phyloP scores from a whole-genome alignment of 1,140 invertebrate species.

The Saccostrea echinata region DNA sequence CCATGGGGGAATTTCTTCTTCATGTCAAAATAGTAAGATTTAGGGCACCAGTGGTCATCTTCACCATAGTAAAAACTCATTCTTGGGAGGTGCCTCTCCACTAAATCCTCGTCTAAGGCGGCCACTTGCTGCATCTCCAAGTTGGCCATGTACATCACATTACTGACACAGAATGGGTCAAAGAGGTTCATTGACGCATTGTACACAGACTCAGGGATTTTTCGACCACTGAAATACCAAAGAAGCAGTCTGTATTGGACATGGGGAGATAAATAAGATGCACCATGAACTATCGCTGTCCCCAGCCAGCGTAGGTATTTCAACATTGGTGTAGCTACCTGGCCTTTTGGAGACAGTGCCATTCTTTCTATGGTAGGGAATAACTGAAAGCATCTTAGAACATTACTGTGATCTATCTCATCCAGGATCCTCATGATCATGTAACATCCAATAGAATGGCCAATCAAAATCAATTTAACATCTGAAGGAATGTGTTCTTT shows the following conservation, averaged over 20 bases:
- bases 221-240: constrained; percentile 70
- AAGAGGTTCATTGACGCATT: constrained; percentile 76
- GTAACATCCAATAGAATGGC: constrained; percentile 92
- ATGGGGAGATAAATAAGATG: constrained; percentile 83
- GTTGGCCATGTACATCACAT: constrained; percentile 81
- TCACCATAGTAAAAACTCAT: constrained; percentile 89
- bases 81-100: constrained; percentile 78
- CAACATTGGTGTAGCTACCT: constrained; percentile 80
- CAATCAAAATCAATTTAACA: constrained; percentile 85
- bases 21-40: constrained; percentile 85
- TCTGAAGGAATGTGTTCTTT: constrained; percentile 85
- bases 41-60: constrained; percentile 88
- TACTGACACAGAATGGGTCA: constrained; percentile 74
- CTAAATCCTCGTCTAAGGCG: constrained; percentile 75
- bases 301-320: constrained; percentile 82
- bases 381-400: constrained; percentile 83
- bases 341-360: constrained; percentile 86
- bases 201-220: constrained; percentile 73
- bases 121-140: constrained; percentile 79
- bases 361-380: constrained; percentile 92
- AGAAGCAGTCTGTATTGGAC: constrained; percentile 71
- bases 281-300: constrained; percentile 82
- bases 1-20: constrained; percentile 83
- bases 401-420: constrained; percentile 64
- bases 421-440: constrained; percentile 88